These are phyloP conservation scores for Beaufortia kweichowensis DNA, from an alignment of 2,113 vertebrate genomes.

Conservation along the genomic window DNA sequence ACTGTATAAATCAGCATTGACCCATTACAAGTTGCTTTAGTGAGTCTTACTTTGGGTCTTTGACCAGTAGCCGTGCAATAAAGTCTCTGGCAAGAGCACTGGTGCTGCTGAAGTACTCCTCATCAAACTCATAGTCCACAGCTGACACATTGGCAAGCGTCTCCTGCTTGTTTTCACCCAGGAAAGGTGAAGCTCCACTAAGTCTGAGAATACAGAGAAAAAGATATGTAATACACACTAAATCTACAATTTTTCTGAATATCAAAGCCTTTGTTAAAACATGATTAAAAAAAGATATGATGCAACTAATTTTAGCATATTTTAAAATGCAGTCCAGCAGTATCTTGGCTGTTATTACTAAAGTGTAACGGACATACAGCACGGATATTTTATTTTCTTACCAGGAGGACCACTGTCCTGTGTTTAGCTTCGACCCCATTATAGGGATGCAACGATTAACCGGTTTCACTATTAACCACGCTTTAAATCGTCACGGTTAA, in stretches of 20 bases:
- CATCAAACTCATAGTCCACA: slow-evolving; percentile 94
- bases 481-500: too few species aligned
- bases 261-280: background rate
- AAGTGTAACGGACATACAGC: background rate
- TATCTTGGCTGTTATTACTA: background rate
- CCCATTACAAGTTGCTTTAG: background rate
- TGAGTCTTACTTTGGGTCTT: slow-evolving; percentile 91
- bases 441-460: too few species aligned
- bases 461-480: too few species aligned
- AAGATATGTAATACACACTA: background rate
- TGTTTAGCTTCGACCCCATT: too few species aligned
- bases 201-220: slow-evolving; percentile 71
- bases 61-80: slow-evolving; percentile 88
- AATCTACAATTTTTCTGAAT: background rate
- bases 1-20: too few species aligned
- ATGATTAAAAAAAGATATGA: background rate
- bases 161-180: slow-evolving; percentile 97
- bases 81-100: slow-evolving; percentile 96
- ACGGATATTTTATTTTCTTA: too few species aligned
- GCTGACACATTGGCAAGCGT: slow-evolving; percentile 97
- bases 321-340: background rate
- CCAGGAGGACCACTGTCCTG: too few species aligned
- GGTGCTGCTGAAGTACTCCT: slow-evolving; percentile 94
- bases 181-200: slow-evolving; percentile 94
- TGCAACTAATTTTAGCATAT: background rate